Evolutionary conservation across 2,888 invertebrate species (phyloP), one percentile per base, ranked within the genome.

Genomic region (Pycnomerus fuliginosus): DNA sequence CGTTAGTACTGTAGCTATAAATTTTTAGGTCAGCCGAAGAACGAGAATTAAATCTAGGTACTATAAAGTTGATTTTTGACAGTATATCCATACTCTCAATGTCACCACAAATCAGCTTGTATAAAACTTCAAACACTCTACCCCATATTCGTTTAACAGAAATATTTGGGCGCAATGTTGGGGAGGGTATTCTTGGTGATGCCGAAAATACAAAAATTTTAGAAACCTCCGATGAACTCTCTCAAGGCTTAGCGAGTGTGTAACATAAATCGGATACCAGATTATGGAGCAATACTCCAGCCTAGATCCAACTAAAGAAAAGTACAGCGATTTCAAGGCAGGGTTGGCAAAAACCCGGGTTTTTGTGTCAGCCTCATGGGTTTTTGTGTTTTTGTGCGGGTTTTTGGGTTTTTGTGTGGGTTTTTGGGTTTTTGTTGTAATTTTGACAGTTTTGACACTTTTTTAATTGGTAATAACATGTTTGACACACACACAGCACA

Each of bases 281-380:
- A 17, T 17, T 16, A 15, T 15, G 20, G 20, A 3, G 17, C 32
- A 32, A 12, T 32, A 32, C 16, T 32, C 32, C 3, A 32, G 32
- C 20, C 17, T 32, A 4, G 32, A 32, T 4, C 32, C 8, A 7
- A 17, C 32, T n/a, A 16, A 17, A 3, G 17, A 2, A n/a, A 20
- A 16, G 16, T 20, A 32, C 3, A 32, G 11, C 11, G 10, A 16
- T 17, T 32, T 32, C 17, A 10, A n/a, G n/a, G n/a, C n/a, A n/a
- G n/a, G n/a, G n/a, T n/a, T n/a, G n/a, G n/a, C n/a, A n/a, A n/a
- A n/a, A n/a, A n/a, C n/a, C n/a, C n/a, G n/a, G n/a, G n/a, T n/a
- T n/a, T n/a, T n/a, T n/a, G n/a, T n/a, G n/a, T n/a, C n/a, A n/a
- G n/a, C n/a, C n/a, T n/a, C n/a, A n/a, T n/a, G n/a, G n/a, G n/a